Percentiles rank a stretch among this genome's conserved stretches.
Conservation (phyloP, 2,113 vertebrate genomes). For the Silurus meridionalis region DNA sequence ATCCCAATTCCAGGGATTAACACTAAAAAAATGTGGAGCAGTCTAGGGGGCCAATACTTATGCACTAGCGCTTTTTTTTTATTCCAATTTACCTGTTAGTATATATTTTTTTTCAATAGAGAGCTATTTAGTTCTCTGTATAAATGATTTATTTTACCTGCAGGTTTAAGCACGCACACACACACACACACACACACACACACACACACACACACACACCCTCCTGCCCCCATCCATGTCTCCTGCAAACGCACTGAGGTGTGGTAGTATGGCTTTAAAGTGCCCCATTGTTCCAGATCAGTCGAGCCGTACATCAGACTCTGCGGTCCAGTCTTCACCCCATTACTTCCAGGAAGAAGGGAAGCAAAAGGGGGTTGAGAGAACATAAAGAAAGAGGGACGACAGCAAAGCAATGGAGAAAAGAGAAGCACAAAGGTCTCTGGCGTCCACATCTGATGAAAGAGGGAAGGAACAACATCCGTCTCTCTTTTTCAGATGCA, state of each 20-base stretch:
- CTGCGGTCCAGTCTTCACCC: constrained; percentile 60
- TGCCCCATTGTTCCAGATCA: constrained; percentile 69
- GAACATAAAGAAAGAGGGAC: constrained; percentile 44
- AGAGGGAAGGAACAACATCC: constrained; percentile 64
- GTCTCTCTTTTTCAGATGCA: constrained; percentile 68
- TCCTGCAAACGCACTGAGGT: constrained; percentile 63
- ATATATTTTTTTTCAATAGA: neutral
- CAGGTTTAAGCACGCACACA: constrained; percentile 35
- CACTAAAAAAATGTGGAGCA: neutral
- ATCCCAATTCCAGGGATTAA: neutral
- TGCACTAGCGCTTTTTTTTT: neutral
- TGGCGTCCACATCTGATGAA: constrained; percentile 67
- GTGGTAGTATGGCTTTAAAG: constrained; percentile 66
- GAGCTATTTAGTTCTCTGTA: neutral
- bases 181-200: constrained; percentile 40
- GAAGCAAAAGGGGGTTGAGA: constrained; percentile 51
- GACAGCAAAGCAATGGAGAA: constrained; percentile 40
- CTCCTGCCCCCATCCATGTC: constrained; percentile 46
- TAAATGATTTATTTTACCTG: neutral
- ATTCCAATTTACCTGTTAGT: neutral
- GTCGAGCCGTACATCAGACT: constrained; percentile 63
- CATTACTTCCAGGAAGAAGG: constrained; percentile 66
- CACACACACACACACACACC: constrained; percentile 18
- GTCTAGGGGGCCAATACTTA: neutral
- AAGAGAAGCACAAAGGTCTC: constrained; percentile 42